Conservation (phyloP, 2,888 invertebrate genomes). For the Plusia festucae region DNA sequence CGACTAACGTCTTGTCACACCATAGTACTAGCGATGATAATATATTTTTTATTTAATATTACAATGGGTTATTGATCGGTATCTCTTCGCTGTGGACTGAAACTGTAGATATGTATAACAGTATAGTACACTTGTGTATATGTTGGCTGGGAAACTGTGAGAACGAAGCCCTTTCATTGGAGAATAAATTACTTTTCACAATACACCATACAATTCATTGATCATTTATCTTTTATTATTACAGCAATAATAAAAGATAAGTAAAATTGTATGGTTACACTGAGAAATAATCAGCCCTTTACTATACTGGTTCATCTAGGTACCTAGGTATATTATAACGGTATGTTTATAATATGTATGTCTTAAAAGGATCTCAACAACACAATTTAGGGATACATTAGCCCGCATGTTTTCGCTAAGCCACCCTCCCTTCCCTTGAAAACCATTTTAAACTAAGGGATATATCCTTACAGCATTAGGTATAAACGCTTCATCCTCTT, state of each 20-base stretch:
- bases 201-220: constrained; percentile 12
- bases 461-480: neutral
- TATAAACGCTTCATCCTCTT: neutral
- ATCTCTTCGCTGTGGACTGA: constrained; percentile 31
- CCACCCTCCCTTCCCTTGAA: neutral
- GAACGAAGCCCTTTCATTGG: constrained; percentile 33
- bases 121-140: constrained; percentile 6
- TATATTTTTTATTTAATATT: constrained; percentile 47
- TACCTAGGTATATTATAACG: too few species aligned
- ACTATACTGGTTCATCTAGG: neutral
- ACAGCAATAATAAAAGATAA: constrained; percentile 5
- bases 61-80: constrained; percentile 53
- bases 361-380: neutral
- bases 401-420: constrained; percentile 4
- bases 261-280: neutral
- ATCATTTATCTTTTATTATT: constrained; percentile 16
- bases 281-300: neutral
- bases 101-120: constrained; percentile 12
- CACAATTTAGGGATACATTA: neutral
- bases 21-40: constrained; percentile 49
- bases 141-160: constrained; percentile 18
- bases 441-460: neutral
- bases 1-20: constrained; percentile 35
- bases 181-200: constrained; percentile 31
- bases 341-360: too few species aligned